Evolutionary conservation across 2,113 vertebrate species (phyloP).

Genomic region (Planiliza haematocheilus): DNA sequence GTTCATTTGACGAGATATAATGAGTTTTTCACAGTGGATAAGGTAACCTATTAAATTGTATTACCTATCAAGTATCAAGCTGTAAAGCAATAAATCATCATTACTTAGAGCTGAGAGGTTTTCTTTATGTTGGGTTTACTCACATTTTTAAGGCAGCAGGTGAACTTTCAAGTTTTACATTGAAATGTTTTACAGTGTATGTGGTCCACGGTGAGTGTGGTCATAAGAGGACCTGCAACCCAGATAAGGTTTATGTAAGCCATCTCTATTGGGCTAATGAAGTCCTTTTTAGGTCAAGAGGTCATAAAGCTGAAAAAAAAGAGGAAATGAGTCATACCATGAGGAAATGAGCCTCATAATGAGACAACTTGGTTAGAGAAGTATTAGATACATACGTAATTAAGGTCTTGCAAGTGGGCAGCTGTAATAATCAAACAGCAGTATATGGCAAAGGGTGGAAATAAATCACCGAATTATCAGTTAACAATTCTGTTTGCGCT

Average conservation of each 20-base stretch:
- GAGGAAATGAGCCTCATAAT: slow-evolving; percentile 13
- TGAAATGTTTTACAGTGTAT: background rate
- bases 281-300: slow-evolving; percentile 14
- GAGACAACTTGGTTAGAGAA: background rate
- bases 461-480: slow-evolving; percentile 7
- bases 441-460: background rate
- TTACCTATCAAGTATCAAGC: no score
- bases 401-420: background rate
- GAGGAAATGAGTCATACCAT: slow-evolving; percentile 11
- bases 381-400: background rate
- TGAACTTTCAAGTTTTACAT: no score
- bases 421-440: background rate
- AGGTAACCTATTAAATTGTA: no score
- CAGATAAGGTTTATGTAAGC: slow-evolving; percentile 11
- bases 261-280: slow-evolving; percentile 5
- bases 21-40: no score
- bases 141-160: no score
- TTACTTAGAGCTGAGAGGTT: no score
- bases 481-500: background rate
- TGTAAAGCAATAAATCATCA: no score
- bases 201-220: background rate
- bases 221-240: slow-evolving; percentile 7
- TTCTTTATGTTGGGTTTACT: no score
- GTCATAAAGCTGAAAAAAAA: slow-evolving; percentile 8
- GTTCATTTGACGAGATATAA: no score